Percentiles rank a stretch among this genome's conserved stretches.
These are phyloP conservation scores for Cataglyphis hispanica DNA, from an alignment of 1,140 invertebrate species.

Conservation along the genomic window DNA sequence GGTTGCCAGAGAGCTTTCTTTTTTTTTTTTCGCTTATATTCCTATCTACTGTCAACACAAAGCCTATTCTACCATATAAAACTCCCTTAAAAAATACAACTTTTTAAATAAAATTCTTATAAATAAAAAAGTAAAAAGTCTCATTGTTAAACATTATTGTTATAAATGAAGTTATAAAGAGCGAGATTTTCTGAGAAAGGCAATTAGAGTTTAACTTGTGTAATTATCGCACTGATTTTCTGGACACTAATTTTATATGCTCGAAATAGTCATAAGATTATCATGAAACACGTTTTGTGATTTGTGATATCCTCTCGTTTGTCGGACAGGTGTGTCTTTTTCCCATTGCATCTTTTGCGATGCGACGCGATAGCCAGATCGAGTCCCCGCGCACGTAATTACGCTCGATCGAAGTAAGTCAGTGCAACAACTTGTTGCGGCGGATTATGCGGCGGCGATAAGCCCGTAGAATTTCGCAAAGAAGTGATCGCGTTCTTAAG, in stretches of 20 bases:
- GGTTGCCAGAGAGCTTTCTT: not conserved
- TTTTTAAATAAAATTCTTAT: not conserved
- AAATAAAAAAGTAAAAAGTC: not conserved
- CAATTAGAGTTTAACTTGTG: not conserved
- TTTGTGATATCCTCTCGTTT: not conserved
- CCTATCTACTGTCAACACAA: not conserved
- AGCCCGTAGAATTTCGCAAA: conserved; percentile 36
- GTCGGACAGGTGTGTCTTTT: not conserved
- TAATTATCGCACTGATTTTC: not conserved
- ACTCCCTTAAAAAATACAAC: not conserved
- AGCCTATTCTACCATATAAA: no score
- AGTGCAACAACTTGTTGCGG: conserved; percentile 47
- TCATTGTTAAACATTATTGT: not conserved
- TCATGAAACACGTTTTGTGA: not conserved
- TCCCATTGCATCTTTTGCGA: not conserved
- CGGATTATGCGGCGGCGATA: conserved; percentile 26
- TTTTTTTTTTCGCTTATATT: not conserved
- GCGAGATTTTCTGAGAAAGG: not conserved
- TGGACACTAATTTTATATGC: not conserved
- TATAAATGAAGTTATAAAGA: not conserved
- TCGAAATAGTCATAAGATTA: conserved; percentile 5
- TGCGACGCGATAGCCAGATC: not conserved
- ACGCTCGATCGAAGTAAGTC: conserved; percentile 37
- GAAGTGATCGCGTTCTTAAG: not conserved
- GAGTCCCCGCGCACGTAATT: conserved; percentile 31